A percentile compares a stretch with the other conserved stretches of the same genome.
Evolutionary conservation across 2,888 invertebrate species (phyloP).

Genomic region (Heliconius aoede): DNA sequence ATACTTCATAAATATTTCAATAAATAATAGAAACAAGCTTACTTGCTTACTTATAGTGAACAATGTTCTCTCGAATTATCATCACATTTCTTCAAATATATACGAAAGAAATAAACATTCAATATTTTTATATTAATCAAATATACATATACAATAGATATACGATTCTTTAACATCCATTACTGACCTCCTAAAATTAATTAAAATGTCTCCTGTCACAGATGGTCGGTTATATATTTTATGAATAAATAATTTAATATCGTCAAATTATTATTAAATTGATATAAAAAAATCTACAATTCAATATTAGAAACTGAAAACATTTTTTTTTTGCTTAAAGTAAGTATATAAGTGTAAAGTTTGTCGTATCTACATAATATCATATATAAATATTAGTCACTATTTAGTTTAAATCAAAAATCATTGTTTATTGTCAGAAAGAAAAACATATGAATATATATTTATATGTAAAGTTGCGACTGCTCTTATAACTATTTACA

Average conservation of each 20-base stretch:
- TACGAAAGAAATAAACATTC: not conserved
- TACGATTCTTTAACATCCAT: constrained; percentile 39
- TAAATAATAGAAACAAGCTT: too few relatives aligned
- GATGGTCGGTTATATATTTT: constrained; percentile 27
- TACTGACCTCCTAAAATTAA: constrained; percentile 39
- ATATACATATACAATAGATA: not conserved
- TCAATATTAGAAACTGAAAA: not conserved
- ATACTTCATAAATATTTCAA: too few relatives aligned
- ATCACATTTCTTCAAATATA: constrained; percentile 13
- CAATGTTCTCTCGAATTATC: not conserved
- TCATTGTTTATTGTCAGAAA: too few relatives aligned
- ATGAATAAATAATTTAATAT: constrained; percentile 16
- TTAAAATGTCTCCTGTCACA: constrained; percentile 37
- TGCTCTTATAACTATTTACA: too few relatives aligned
- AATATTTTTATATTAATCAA: constrained; percentile 8
- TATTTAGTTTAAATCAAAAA: too few relatives aligned
- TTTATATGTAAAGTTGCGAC: too few relatives aligned
- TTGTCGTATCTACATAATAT: too few relatives aligned
- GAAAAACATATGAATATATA: too few relatives aligned
- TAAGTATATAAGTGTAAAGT: too few relatives aligned
- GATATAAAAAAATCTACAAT: not conserved
- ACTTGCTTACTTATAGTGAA: too few relatives aligned
- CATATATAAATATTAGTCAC: too few relatives aligned
- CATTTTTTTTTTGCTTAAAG: too few relatives aligned
- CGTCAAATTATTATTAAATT: not conserved